These are phyloP conservation scores for Hirundichthys speculiger DNA, from an alignment of 2,113 vertebrate species.

Conservation along the genomic window DNA sequence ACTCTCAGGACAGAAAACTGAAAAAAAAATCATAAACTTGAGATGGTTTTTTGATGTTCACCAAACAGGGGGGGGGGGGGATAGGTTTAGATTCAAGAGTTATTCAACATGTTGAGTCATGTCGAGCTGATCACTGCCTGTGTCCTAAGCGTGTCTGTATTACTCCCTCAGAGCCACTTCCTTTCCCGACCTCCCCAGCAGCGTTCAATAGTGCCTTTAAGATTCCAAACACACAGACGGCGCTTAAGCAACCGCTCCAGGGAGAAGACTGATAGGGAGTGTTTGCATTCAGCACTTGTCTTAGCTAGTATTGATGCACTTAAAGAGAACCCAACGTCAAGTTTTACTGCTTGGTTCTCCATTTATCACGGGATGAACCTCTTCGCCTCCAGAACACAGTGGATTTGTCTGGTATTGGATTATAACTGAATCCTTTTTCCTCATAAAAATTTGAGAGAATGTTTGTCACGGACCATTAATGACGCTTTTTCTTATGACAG, in stretches of 20 bases:
- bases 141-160: constrained; percentile 32
- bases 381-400: constrained; percentile 21
- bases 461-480: background rate
- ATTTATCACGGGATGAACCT: constrained; percentile 35
- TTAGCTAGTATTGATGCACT: constrained; percentile 55
- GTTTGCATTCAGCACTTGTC: constrained; percentile 70
- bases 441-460: constrained; percentile 7
- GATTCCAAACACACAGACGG: constrained; percentile 74
- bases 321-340: constrained; percentile 58
- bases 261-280: constrained; percentile 58
- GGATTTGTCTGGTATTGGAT: constrained; percentile 30
- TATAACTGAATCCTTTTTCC: constrained; percentile 1
- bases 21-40: background rate
- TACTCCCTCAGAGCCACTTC: constrained; percentile 38
- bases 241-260: constrained; percentile 64
- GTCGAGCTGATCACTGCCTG: constrained; percentile 26
- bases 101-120: constrained; percentile 22
- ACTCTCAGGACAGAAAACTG: too few relatives aligned
- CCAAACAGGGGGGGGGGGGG: background rate
- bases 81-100: constrained; percentile 32
- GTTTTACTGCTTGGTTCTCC: constrained; percentile 22
- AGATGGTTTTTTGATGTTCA: constrained; percentile 9
- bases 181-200: constrained; percentile 56
- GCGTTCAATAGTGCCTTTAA: constrained; percentile 71
- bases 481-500: background rate